These are phyloP conservation scores for Emys orbicularis DNA, from an alignment of 2,797 vertebrate species.

Conservation along the genomic window DNA sequence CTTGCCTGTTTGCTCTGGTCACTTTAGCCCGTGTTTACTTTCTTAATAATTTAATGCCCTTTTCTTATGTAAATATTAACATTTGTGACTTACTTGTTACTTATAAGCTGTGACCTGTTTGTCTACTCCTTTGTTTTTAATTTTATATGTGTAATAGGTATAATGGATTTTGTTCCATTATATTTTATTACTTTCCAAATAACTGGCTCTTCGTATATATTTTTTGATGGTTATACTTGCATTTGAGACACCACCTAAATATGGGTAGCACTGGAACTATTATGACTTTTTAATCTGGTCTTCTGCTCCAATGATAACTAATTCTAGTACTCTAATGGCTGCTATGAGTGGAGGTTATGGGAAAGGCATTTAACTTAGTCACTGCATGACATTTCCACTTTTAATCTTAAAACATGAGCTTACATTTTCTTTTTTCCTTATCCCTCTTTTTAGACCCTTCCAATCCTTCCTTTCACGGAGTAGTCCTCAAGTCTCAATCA, in stretches of 20 bases:
- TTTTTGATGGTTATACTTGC: neutral
- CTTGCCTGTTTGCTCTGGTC: neutral
- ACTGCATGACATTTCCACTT: conserved; percentile 35
- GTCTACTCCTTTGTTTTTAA: neutral
- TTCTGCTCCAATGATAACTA: conserved; percentile 41
- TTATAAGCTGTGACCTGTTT: neutral
- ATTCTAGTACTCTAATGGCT: neutral
- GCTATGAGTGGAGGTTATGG: conserved; percentile 54
- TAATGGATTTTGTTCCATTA: neutral
- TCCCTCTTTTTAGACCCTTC: conserved; percentile 57
- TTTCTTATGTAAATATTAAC: neutral
- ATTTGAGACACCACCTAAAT: neutral
- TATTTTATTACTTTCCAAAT: neutral
- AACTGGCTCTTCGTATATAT: neutral
- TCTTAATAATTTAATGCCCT: neutral
- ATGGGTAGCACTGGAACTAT: neutral
- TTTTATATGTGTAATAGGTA: neutral
- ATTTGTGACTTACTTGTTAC: neutral
- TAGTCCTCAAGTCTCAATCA: conserved; percentile 56
- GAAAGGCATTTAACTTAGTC: conserved; percentile 46
- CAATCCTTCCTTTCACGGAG: conserved; percentile 63
- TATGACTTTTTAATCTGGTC: neutral
- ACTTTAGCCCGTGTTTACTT: neutral
- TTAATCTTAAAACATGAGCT: conserved; percentile 68
- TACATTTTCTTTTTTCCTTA: conserved; percentile 59